These are phyloP conservation scores for Passer montanus DNA, from an alignment of 2,113 vertebrate species.

Conservation along the genomic window DNA sequence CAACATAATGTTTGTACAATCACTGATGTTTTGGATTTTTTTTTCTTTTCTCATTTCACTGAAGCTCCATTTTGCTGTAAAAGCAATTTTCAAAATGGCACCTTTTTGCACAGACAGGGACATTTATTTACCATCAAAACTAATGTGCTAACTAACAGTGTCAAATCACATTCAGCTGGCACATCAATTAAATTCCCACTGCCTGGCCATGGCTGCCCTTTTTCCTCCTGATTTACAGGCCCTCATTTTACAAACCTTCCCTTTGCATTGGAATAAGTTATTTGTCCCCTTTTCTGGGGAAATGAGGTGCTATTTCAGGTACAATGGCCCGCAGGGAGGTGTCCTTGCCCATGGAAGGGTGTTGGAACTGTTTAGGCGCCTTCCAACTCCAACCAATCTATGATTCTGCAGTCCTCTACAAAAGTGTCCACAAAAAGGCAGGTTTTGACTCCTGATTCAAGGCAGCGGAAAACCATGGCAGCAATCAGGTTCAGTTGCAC, in stretches of 20 bases:
- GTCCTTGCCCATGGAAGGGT: background rate
- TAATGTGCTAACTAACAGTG: background rate
- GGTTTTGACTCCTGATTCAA: background rate
- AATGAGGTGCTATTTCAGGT: background rate
- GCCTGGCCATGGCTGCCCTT: background rate
- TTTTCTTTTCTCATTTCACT: background rate
- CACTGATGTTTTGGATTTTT: background rate
- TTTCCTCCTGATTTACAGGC: background rate
- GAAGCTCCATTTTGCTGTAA: background rate
- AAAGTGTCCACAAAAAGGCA: background rate
- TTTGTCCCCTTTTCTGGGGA: background rate
- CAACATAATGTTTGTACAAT: background rate
- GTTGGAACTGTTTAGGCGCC: background rate
- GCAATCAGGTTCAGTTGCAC: background rate
- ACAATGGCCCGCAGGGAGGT: background rate
- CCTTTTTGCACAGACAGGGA: background rate
- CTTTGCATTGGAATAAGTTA: background rate
- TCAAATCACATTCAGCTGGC: background rate
- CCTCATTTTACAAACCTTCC: background rate
- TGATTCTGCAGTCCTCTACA: background rate
- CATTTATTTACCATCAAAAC: background rate
- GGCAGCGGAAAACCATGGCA: background rate
- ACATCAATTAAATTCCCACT: background rate
- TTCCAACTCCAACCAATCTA: background rate
- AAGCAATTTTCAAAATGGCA: slow-evolving; percentile 39